Evolutionary conservation across 2,797 vertebrate genomes (phyloP).

Genomic region (Pteronotus mesoamericanus): DNA sequence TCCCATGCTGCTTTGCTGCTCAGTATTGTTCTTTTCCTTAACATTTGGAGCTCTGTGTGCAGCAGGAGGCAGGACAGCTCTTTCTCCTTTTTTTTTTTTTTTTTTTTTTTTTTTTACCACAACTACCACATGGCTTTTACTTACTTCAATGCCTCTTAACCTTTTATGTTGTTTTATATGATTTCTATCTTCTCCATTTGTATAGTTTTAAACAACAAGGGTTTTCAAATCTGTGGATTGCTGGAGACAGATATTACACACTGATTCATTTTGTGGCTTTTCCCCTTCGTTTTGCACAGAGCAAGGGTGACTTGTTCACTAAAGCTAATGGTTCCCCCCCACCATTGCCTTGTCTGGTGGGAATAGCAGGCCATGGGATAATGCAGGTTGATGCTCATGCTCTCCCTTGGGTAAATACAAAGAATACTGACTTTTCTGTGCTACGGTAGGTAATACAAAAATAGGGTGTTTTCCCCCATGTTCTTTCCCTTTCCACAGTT

Average conservation of each 20-base stretch:
- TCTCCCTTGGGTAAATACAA: not conserved
- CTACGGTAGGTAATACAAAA: not conserved
- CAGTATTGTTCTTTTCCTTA: accelerated
- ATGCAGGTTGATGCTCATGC: not conserved
- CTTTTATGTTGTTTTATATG: not conserved
- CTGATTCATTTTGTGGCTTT: not conserved
- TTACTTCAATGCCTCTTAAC: not conserved
- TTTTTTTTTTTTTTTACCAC: not conserved
- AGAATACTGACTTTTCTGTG: not conserved
- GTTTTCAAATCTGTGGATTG: not conserved
- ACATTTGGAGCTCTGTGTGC: accelerated
- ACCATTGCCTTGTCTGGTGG: not conserved
- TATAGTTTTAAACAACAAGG: not conserved
- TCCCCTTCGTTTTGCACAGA: not conserved
- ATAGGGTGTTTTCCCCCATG: not conserved
- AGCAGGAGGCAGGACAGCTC: accelerated
- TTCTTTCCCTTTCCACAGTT: not conserved
- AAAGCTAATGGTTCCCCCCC: not conserved
- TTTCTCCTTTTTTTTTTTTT: not conserved
- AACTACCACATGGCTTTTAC: not conserved
- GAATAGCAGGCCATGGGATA: not conserved
- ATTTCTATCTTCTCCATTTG: not conserved
- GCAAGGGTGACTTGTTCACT: not conserved
- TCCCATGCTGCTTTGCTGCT: accelerated
- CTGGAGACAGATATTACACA: not conserved